Conservation (phyloP, 2,888 invertebrate species). For the Zygaena filipendulae region DNA sequence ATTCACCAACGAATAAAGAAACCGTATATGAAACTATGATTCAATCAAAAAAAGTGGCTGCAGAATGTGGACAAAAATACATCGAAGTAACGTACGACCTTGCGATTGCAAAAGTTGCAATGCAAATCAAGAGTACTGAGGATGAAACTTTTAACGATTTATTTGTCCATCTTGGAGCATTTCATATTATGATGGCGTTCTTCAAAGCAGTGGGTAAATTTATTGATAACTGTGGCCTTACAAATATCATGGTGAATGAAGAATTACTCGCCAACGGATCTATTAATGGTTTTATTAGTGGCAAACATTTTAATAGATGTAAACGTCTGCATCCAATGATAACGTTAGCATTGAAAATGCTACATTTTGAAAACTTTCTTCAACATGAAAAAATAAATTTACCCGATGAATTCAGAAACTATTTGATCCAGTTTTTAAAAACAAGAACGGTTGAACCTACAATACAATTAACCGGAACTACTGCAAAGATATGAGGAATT, state of each 20-base stretch:
- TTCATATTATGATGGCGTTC: slow-evolving; percentile 12
- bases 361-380: slow-evolving; percentile 21
- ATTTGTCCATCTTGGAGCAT: slow-evolving; percentile 12
- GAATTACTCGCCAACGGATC: slow-evolving; percentile 21
- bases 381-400: neutral
- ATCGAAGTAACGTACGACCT: slow-evolving; percentile 14
- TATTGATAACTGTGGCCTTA: slow-evolving; percentile 16
- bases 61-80: slow-evolving; percentile 16
- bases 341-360: slow-evolving; percentile 15
- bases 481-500: slow-evolving; percentile 5
- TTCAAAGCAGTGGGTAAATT: slow-evolving; percentile 14
- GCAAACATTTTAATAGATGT: slow-evolving; percentile 23
- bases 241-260: slow-evolving; percentile 18
- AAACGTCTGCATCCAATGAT: slow-evolving; percentile 20
- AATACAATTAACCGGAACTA: slow-evolving; percentile 9
- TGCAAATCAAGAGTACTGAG: slow-evolving; percentile 8
- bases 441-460: slow-evolving; percentile 10
- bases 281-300: slow-evolving; percentile 19
- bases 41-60: slow-evolving; percentile 17
- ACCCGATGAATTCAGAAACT: neutral
- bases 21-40: slow-evolving; percentile 19
- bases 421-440: slow-evolving; percentile 9
- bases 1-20: slow-evolving; percentile 12
- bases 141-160: slow-evolving; percentile 3
- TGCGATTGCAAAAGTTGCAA: slow-evolving; percentile 13